Percentiles rank a stretch among this genome's conserved stretches.
These are phyloP conservation scores for Pachydiplax longipennis DNA, from an alignment of 2,888 invertebrate genomes.

Conservation along the genomic window DNA sequence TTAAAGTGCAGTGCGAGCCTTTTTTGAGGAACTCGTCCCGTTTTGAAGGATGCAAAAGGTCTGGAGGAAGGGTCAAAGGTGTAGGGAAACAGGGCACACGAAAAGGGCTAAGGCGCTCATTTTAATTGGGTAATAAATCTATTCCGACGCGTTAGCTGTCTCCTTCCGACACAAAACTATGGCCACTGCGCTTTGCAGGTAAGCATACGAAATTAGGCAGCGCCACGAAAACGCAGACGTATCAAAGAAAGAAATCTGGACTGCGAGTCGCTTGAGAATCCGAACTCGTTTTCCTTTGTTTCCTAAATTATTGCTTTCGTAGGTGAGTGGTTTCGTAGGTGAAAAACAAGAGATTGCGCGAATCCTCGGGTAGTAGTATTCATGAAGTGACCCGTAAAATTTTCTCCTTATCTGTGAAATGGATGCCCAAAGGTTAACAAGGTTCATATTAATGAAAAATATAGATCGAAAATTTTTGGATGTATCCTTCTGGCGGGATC, in stretches of 20 bases:
- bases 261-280: background rate
- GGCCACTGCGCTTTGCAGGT: conserved; percentile 36
- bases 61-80: too few relatives aligned
- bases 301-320: background rate
- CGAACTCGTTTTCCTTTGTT: background rate
- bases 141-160: conserved; percentile 18
- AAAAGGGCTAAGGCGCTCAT: background rate
- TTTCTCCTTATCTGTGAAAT: too few relatives aligned
- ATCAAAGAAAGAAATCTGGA: background rate
- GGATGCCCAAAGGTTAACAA: too few relatives aligned
- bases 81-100: background rate
- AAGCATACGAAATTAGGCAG: conserved; percentile 34
- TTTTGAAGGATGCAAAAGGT: background rate
- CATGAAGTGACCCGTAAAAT: background rate
- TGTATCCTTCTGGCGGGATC: too few relatives aligned
- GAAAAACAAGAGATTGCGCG: background rate
- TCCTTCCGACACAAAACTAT: conserved; percentile 8
- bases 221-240: background rate
- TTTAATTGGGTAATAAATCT: conserved; percentile 43
- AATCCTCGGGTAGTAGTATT: background rate
- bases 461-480: too few relatives aligned
- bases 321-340: background rate
- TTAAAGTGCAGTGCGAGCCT: background rate
- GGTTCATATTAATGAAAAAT: too few relatives aligned
- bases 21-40: background rate